phyloP scores from a whole-genome alignment of 23 tunicate genomes.

The Halocynthia aurantium region DNA sequence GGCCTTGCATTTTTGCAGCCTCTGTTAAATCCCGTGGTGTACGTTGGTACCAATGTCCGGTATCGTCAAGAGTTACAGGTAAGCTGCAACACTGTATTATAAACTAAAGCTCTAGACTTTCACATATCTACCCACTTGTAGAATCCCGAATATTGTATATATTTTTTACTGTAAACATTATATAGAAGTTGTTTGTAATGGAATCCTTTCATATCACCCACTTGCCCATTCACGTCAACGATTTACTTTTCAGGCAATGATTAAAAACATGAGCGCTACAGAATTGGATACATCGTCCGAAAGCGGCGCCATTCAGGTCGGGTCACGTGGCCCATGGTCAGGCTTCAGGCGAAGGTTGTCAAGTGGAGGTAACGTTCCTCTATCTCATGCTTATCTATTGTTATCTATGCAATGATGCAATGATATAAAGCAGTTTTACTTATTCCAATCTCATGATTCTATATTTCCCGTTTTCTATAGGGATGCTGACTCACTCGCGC shows the following conservation, averaged over 20 bases:
- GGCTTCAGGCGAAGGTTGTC: slow-evolving; percentile 40
- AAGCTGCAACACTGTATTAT: not conserved
- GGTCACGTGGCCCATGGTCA: slow-evolving; percentile 21
- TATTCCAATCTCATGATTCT: too few species aligned
- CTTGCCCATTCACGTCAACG: not conserved
- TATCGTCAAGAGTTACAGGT: slow-evolving; percentile 76
- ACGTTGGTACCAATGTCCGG: slow-evolving; percentile 56
- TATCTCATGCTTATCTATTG: too few species aligned
- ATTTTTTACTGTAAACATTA: too few species aligned
- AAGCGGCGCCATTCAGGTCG: slow-evolving; percentile 16
- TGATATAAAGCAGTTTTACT: too few species aligned
- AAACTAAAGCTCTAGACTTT: not conserved
- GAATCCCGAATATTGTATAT: too few species aligned
- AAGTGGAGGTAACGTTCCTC: slow-evolving; percentile 14
- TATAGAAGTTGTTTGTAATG: too few species aligned
- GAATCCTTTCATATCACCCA: not conserved
- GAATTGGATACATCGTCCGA: slow-evolving; percentile 58
- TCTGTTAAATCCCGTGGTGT: slow-evolving; percentile 77
- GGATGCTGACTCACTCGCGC: too few species aligned
- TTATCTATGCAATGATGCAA: too few species aligned
- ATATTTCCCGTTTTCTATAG: too few species aligned
- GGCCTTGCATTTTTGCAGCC: slow-evolving; percentile 87
- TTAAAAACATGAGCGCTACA: slow-evolving; percentile 40
- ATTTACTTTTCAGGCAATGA: slow-evolving; percentile 29
- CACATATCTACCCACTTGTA: too few species aligned